A percentile compares a stretch with the other conserved stretches of the same genome.
Evolutionary conservation across 2,797 vertebrate genomes (phyloP).

Genomic region (Corythornis leucogaster): DNA sequence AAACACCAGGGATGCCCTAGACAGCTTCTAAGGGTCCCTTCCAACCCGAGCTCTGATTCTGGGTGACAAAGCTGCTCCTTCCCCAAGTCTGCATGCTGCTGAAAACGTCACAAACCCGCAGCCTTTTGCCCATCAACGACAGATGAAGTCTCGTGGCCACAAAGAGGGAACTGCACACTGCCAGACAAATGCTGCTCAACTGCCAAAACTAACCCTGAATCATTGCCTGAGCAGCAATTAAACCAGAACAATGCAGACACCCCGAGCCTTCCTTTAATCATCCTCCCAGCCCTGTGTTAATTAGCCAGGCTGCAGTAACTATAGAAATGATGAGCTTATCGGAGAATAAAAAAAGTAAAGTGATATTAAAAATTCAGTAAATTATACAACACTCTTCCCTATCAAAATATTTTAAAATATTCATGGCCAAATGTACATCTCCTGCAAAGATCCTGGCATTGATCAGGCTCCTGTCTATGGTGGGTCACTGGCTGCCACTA

Average conservation of each 20-base stretch:
- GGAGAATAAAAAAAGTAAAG: background rate
- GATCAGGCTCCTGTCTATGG: too few species aligned
- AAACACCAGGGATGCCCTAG: background rate
- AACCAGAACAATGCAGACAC: background rate
- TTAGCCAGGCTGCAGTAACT: constrained; percentile 24
- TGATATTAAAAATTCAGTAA: constrained; percentile 30
- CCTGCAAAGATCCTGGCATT: background rate
- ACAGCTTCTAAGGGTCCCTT: background rate
- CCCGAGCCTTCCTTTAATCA: constrained; percentile 8
- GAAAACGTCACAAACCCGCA: background rate
- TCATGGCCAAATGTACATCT: background rate
- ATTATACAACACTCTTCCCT: background rate
- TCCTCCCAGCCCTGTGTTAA: background rate
- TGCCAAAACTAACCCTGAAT: constrained; percentile 41
- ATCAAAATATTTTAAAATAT: constrained; percentile 44
- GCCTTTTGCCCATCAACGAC: background rate
- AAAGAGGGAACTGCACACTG: background rate
- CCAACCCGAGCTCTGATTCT: background rate
- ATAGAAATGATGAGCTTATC: background rate
- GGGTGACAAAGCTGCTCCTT: background rate
- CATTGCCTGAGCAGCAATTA: constrained; percentile 47
- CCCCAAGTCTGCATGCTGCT: background rate
- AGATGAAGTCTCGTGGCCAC: background rate
- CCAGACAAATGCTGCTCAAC: constrained; percentile 11
- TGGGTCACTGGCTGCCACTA: rapidly evolving